These are phyloP conservation scores for Botia kubotai DNA, from an alignment of 2,797 vertebrate species.

Conservation along the genomic window DNA sequence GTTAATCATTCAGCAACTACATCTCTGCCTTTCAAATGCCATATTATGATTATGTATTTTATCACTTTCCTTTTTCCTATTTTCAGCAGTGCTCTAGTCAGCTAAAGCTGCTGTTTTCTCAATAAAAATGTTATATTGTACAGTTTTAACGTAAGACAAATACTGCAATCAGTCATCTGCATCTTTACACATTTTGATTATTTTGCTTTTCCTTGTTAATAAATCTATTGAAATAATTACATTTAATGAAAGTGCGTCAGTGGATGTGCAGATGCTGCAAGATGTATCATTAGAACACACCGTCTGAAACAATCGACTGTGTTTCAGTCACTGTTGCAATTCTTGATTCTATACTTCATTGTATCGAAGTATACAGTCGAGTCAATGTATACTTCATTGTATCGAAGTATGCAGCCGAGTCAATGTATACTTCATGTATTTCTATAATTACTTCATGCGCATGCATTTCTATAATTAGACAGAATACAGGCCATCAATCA, in stretches of 20 bases:
- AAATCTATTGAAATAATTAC: not conserved
- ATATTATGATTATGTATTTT: not conserved
- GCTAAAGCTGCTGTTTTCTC: no score
- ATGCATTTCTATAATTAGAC: constrained; percentile 76
- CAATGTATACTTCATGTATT: no score
- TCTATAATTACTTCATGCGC: constrained; percentile 72
- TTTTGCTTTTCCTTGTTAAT: not conserved
- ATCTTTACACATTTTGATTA: not conserved
- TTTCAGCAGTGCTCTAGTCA: not conserved
- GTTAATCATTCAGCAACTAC: constrained; percentile 65
- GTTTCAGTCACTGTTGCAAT: no score
- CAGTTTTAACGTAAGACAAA: not conserved
- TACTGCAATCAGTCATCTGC: not conserved
- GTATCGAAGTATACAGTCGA: no score
- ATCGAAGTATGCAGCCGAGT: no score
- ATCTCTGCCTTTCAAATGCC: not conserved
- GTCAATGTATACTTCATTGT: no score
- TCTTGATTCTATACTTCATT: no score
- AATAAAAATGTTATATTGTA: not conserved
- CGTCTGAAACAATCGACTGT: no score
- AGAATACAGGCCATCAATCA: constrained; percentile 66
- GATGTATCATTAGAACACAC: not conserved
- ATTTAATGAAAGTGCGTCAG: not conserved
- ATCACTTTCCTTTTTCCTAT: not conserved
- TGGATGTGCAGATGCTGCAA: not conserved